Conservation (phyloP, 30 jellyfish, hydroid and myxozoan species). For the Chironex yamaguchii region DNA sequence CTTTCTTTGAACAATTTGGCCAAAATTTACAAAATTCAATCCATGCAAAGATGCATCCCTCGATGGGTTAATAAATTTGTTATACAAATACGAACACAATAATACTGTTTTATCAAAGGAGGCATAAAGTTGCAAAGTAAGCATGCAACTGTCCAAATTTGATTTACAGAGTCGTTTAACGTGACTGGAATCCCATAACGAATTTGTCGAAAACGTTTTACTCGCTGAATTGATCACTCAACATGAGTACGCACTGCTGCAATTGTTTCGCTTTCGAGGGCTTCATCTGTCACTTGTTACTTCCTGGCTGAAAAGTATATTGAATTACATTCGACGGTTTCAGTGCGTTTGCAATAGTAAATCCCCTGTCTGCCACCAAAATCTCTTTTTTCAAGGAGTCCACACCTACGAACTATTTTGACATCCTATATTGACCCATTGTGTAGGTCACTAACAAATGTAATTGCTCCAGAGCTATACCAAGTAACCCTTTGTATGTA, state of each 20-base stretch:
- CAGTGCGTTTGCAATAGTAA: constrained; percentile 39
- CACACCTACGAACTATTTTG: constrained; percentile 49
- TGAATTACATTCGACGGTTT: constrained; percentile 21
- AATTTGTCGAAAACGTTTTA: neutral
- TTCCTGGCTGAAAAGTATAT: constrained; percentile 46
- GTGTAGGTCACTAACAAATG: constrained; percentile 41
- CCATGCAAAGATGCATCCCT: too few species aligned
- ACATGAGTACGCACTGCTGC: constrained; percentile 58
- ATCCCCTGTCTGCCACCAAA: constrained; percentile 68
- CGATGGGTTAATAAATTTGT: too few species aligned
- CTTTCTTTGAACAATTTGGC: too few species aligned
- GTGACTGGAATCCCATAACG: constrained; percentile 11
- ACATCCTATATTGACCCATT: constrained; percentile 32
- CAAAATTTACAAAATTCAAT: too few species aligned
- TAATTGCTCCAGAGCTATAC: constrained; percentile 72
- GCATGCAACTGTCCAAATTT: constrained; percentile 18
- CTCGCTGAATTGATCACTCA: constrained; percentile 49
- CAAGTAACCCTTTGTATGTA: constrained; percentile 66
- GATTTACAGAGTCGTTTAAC: neutral
- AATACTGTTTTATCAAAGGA: too few species aligned
- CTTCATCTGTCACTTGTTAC: constrained; percentile 34
- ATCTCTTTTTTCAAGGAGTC: constrained; percentile 16
- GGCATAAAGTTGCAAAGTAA: constrained; percentile 30
- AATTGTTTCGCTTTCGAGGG: constrained; percentile 35
- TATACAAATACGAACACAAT: too few species aligned